phyloP scores from a whole-genome alignment of 1,140 invertebrate genomes.

The Papilio glaucus region DNA sequence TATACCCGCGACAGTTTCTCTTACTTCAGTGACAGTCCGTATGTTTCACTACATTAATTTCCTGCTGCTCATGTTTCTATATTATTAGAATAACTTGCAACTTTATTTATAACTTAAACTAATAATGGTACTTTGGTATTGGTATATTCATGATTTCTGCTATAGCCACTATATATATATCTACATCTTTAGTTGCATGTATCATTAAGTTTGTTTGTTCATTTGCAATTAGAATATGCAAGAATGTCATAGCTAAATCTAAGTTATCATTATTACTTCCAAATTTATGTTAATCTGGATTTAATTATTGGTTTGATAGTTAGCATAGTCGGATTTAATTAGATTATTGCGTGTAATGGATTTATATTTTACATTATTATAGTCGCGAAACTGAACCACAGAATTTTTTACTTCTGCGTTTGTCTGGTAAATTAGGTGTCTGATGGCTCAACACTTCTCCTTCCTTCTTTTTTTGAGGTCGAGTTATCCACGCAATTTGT shows the following conservation, averaged over 20 bases:
- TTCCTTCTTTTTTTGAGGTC: too few relatives aligned
- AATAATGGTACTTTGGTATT: background rate
- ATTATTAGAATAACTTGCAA: slow-evolving; percentile 5
- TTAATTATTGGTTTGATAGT: background rate
- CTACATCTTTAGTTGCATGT: background rate
- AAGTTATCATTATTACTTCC: background rate
- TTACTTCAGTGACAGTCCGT: slow-evolving; percentile 14
- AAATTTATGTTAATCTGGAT: background rate
- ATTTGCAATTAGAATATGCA: background rate
- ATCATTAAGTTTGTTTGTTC: background rate
- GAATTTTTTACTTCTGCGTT: too few relatives aligned
- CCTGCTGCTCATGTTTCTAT: slow-evolving; percentile 11
- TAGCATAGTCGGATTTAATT: too few relatives aligned
- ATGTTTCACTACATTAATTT: slow-evolving; percentile 23
- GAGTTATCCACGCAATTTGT: too few relatives aligned
- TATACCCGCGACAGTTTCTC: slow-evolving; percentile 6
- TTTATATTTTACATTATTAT: too few relatives aligned
- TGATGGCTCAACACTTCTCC: too few relatives aligned
- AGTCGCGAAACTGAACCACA: too few relatives aligned
- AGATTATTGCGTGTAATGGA: too few relatives aligned
- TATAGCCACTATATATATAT: too few relatives aligned
- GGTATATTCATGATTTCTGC: background rate
- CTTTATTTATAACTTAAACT: slow-evolving; percentile 12
- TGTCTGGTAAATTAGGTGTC: too few relatives aligned
- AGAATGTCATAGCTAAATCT: background rate